Conservation (phyloP, 2,797 vertebrate genomes). For the Ptychobarbus kaznakovi region DNA sequence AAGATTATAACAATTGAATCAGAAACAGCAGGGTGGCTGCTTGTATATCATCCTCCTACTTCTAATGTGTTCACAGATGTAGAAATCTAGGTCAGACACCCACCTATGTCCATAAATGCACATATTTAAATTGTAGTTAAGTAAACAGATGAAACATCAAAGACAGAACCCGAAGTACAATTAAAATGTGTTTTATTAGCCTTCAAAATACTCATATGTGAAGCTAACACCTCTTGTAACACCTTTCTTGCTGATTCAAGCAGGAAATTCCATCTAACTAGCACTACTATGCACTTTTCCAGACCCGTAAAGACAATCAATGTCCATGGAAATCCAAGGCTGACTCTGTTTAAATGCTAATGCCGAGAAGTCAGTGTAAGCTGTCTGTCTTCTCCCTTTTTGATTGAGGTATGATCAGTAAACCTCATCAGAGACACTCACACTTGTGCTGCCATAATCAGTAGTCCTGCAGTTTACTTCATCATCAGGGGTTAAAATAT, state of each 20-base stretch:
- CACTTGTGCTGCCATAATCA: constrained; percentile 4
- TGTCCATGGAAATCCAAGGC: background rate
- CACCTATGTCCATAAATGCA: constrained; percentile 27
- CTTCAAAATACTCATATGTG: background rate
- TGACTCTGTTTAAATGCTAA: background rate
- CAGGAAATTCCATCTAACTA: background rate
- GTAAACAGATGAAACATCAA: background rate
- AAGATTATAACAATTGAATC: background rate
- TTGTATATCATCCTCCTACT: constrained; percentile 7
- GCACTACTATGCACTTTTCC: background rate
- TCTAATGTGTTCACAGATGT: background rate
- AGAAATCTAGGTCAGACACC: constrained; percentile 49
- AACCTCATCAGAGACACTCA: constrained; percentile 12
- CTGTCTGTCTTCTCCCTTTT: constrained; percentile 15
- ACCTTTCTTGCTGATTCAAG: constrained; percentile 16
- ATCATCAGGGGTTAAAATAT: background rate
- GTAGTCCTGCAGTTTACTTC: background rate
- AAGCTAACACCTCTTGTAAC: background rate
- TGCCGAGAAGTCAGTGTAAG: constrained; percentile 18
- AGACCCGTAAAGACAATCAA: background rate
- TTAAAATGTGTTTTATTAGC: background rate
- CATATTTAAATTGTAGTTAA: background rate
- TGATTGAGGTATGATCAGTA: constrained; percentile 45
- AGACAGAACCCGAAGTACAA: too few species aligned
- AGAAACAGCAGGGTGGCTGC: background rate